These are phyloP conservation scores for Ramphastos sulfuratus DNA, from an alignment of 2,113 vertebrate genomes.

Conservation along the genomic window DNA sequence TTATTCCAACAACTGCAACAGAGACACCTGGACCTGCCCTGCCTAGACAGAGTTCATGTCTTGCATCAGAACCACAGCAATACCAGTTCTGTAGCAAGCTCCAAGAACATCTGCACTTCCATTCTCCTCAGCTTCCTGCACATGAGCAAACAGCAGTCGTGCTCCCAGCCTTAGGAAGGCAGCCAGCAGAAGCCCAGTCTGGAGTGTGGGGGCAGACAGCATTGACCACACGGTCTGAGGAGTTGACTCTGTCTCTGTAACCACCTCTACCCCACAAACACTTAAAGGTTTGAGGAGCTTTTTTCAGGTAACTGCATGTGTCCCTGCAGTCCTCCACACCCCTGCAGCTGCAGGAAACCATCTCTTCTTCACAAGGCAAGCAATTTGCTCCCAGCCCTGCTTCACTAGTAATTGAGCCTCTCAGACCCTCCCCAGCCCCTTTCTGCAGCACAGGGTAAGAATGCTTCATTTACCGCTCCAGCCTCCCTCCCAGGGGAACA, in stretches of 20 bases:
- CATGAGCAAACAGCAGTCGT: background rate
- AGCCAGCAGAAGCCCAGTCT: background rate
- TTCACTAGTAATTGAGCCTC: background rate
- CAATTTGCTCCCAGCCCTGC: background rate
- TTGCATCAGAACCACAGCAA: background rate
- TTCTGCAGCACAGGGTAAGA: background rate
- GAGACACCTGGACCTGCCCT: background rate
- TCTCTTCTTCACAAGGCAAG: background rate
- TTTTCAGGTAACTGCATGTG: rapidly evolving
- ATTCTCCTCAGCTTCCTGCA: background rate
- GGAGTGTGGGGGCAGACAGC: background rate
- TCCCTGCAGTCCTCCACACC: rapidly evolving
- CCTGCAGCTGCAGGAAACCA: background rate
- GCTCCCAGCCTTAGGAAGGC: rapidly evolving
- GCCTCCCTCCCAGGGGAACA: background rate
- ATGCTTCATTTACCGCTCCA: background rate
- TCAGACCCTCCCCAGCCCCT: background rate
- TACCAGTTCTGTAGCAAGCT: background rate
- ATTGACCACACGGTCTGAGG: background rate
- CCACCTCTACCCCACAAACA: background rate
- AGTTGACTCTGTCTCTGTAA: background rate
- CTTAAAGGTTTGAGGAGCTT: background rate
- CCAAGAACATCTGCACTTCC: background rate
- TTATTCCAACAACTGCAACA: background rate
- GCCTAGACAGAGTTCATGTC: background rate